Evolutionary conservation across 2,888 invertebrate species (phyloP), one percentile per base, ranked within the genome.

Genomic region (Epinotia nisella): DNA sequence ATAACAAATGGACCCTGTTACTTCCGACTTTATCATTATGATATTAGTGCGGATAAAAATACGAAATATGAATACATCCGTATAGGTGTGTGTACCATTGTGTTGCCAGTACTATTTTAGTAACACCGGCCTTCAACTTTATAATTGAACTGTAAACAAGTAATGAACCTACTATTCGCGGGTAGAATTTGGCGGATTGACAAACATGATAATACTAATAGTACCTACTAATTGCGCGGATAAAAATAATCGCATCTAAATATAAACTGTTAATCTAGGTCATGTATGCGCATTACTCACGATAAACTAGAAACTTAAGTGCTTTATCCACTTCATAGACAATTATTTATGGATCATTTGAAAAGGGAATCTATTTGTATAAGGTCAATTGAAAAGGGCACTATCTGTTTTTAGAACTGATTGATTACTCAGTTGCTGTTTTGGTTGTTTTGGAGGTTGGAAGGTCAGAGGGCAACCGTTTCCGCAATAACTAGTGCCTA

Each of bases 151-250:
- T 65, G 65, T 64, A 64, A 69, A 59, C 53, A 70, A 71, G 51
- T 71, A 67, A 35, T 58, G 65, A 66, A 65, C 41, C 55, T 39
- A 68, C 35, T 45, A 73, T 73, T 64, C 53, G 65, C 59, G 19
- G 3, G 56, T n/a, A n/a, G 35, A 71, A 68, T 75, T 68, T 75
- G 75, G 75, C 75, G 64, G 56, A 51, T 39, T 74, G 74, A 67
- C 75, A 75, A 74, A 67, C 59, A 17, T 59, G 68, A 75, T 70
- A 72, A 62, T 62, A 29, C 51, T 65, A 67, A 72, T 70, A 67
- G n/a, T 60, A 24, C n/a, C n/a, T 24, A 49, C 55, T 65, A 72
- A 72, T 68, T 72, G 19, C 35, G 49, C 9, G 56, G 17, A 56
- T 72, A 72, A 62, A 72, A 68, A 72, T 72, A 72, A 68, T 68